These are phyloP conservation scores for Metridium senile DNA, from an alignment of 92 coral and sea anemone species.

Conservation along the genomic window DNA sequence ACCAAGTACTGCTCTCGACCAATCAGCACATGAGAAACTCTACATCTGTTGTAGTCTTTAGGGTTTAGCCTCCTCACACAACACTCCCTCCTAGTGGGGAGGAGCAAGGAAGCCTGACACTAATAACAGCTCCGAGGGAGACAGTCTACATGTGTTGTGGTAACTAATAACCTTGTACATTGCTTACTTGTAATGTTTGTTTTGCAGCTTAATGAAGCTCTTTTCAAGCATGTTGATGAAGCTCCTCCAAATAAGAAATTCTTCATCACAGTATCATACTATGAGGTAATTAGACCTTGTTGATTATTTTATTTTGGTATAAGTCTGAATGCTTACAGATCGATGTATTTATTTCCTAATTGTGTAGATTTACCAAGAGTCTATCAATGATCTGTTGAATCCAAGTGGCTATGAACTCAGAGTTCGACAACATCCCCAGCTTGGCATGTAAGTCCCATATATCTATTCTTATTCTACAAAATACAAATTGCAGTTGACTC, in stretches of 20 bases:
- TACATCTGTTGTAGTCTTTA: no score
- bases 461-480: neutral
- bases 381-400: constrained; percentile 85
- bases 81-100: no score
- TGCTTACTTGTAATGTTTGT: no score
- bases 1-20: no score
- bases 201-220: constrained; percentile 75
- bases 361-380: constrained; percentile 81
- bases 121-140: no score
- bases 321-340: neutral
- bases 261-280: constrained; percentile 91
- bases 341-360: neutral
- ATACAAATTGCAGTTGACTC: neutral
- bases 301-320: neutral
- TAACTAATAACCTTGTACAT: no score
- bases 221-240: constrained; percentile 89
- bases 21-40: no score
- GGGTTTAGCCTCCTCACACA: no score
- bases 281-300: constrained; percentile 71
- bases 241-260: constrained; percentile 88
- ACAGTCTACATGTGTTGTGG: no score
- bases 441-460: constrained; percentile 83
- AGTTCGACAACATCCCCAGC: constrained; percentile 92
- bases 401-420: constrained; percentile 95
- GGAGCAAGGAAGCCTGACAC: no score